A percentile compares a stretch with the other conserved stretches of the same genome.
phyloP scores from a whole-genome alignment of 1,140 invertebrate species.

The Adelges cooleyi region DNA sequence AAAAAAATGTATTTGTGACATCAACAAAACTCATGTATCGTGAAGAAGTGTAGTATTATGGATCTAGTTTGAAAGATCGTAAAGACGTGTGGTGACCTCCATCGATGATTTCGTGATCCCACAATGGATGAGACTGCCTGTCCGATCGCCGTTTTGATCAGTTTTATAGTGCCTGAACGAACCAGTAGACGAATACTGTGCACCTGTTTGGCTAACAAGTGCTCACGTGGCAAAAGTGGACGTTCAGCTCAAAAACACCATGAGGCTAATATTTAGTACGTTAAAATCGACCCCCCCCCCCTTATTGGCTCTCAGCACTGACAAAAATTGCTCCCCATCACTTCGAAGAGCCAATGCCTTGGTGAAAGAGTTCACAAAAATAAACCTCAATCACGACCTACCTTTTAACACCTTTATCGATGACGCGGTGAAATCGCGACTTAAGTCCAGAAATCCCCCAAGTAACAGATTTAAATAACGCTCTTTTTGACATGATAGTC shows the following conservation, averaged over 20 bases:
- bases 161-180: no score
- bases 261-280: slow-evolving; percentile 2
- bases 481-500: not conserved
- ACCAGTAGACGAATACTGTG: slow-evolving; percentile 29
- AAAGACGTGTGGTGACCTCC: no score
- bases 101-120: no score
- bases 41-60: no score
- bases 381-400: not conserved
- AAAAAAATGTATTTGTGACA: no score
- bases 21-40: no score
- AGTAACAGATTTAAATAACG: not conserved
- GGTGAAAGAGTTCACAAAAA: not conserved
- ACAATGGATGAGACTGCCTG: no score
- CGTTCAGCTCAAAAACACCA: slow-evolving; percentile 7
- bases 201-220: slow-evolving; percentile 13
- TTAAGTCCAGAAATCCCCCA: slow-evolving; percentile 1
- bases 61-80: no score
- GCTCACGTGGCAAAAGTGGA: slow-evolving; percentile 4
- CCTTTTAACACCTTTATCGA: not conserved
- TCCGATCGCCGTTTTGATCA: no score
- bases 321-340: not conserved
- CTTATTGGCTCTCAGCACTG: not conserved
- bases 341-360: not conserved
- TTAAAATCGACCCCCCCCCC: not conserved
- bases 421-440: not conserved